These are phyloP conservation scores for Leptoteleia sp. DNA, from an alignment of 1,140 invertebrate species.

Conservation along the genomic window DNA sequence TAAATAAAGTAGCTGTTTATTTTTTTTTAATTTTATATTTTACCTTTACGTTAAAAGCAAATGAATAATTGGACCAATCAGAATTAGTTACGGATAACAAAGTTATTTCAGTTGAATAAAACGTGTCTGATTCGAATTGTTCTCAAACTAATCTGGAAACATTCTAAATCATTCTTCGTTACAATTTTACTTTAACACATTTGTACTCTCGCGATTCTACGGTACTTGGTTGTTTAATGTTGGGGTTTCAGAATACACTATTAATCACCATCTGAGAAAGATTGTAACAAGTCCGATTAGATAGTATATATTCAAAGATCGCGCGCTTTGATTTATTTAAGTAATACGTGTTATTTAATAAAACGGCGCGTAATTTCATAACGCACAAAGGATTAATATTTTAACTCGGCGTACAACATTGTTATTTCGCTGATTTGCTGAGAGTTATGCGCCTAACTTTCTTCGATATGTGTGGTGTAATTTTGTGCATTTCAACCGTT, in stretches of 20 bases:
- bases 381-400: constrained; percentile 41
- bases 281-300: constrained; percentile 49
- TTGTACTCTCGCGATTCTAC: constrained; percentile 24
- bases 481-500: constrained; percentile 27
- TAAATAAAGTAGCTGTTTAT: no score
- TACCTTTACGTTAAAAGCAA: no score
- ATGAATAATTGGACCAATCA: no score
- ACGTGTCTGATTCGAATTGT: no score
- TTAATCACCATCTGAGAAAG: constrained; percentile 50
- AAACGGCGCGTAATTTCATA: constrained; percentile 46
- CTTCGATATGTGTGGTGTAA: constrained; percentile 12
- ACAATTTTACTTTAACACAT: constrained; percentile 15
- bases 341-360: constrained; percentile 54
- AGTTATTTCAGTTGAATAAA: no score
- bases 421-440: constrained; percentile 11
- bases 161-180: constrained; percentile 10
- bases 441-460: constrained; percentile 24
- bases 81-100: no score
- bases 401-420: constrained; percentile 20
- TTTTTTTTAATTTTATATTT: no score
- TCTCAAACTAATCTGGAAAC: no score
- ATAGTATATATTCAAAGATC: constrained; percentile 35
- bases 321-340: constrained; percentile 43
- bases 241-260: constrained; percentile 32
- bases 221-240: constrained; percentile 36